Conservation (phyloP, 2,113 vertebrate genomes). For the Pogona vitticeps region DNA sequence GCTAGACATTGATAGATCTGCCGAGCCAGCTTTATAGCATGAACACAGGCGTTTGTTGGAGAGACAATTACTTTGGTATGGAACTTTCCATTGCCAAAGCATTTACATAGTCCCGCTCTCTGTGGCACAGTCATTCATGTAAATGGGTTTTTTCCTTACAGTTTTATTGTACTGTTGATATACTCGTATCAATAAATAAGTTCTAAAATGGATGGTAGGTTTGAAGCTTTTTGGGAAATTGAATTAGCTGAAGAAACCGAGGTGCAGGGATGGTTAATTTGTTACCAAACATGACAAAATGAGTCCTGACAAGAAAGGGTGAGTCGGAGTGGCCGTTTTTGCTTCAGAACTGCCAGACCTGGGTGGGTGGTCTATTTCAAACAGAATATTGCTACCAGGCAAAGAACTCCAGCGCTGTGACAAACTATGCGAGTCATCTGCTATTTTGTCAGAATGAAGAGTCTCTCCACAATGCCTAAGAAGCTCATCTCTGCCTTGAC, state of each 20-base stretch:
- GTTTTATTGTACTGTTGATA: conserved; percentile 46
- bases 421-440: conserved; percentile 75
- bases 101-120: conserved; percentile 37
- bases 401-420: conserved; percentile 69
- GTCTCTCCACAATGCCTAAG: conserved; percentile 76
- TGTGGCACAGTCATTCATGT: conserved; percentile 42
- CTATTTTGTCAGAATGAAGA: conserved; percentile 81
- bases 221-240: conserved; percentile 41
- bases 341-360: conserved; percentile 59
- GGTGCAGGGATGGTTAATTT: conserved; percentile 52
- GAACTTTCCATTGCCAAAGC: conserved; percentile 23
- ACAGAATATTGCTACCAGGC: conserved; percentile 74
- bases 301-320: background rate
- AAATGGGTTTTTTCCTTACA: conserved; percentile 24
- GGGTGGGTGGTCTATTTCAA: conserved; percentile 75
- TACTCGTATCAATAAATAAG: conserved; percentile 54
- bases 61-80: conserved; percentile 18
- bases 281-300: conserved; percentile 24
- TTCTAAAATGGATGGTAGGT: conserved; percentile 47
- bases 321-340: conserved; percentile 42
- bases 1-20: background rate
- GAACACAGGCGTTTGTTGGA: background rate
- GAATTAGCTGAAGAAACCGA: conserved; percentile 42
- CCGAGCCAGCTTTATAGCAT: background rate
- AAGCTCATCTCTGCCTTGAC: conserved; percentile 80